These are phyloP conservation scores for Psammodynastes pulverulentus DNA, from an alignment of 2,113 vertebrate genomes.

Conservation along the genomic window DNA sequence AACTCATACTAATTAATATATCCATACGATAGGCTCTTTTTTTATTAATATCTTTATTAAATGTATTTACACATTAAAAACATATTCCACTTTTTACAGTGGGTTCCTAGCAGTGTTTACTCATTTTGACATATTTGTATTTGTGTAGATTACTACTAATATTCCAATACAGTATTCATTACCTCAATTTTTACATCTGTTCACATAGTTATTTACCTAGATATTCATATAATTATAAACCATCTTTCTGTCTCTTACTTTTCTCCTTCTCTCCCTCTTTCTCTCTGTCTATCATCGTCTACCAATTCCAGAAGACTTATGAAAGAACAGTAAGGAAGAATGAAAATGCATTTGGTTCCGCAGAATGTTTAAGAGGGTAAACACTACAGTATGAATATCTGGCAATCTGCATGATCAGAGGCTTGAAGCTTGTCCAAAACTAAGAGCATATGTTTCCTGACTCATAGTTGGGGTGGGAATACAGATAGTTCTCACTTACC, in stretches of 20 bases:
- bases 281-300: not conserved
- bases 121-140: too few relatives aligned
- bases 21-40: not conserved
- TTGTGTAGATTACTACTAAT: too few relatives aligned
- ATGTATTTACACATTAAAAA: too few relatives aligned
- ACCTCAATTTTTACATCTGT: too few relatives aligned
- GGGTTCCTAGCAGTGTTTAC: too few relatives aligned
- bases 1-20: not conserved
- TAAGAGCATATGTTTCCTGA: not conserved
- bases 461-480: not conserved
- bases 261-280: not conserved
- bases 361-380: not conserved
- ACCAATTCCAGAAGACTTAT: not conserved
- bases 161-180: too few relatives aligned
- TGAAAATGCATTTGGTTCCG: not conserved
- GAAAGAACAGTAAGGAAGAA: not conserved
- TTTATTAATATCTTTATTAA: too few relatives aligned
- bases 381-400: not conserved
- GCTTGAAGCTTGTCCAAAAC: not conserved
- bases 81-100: too few relatives aligned
- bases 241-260: not conserved
- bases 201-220: too few relatives aligned
- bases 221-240: too few relatives aligned
- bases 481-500: not conserved
- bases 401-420: not conserved